Conservation (phyloP, 2,888 invertebrate species). For the Macrophya alboannulata region DNA sequence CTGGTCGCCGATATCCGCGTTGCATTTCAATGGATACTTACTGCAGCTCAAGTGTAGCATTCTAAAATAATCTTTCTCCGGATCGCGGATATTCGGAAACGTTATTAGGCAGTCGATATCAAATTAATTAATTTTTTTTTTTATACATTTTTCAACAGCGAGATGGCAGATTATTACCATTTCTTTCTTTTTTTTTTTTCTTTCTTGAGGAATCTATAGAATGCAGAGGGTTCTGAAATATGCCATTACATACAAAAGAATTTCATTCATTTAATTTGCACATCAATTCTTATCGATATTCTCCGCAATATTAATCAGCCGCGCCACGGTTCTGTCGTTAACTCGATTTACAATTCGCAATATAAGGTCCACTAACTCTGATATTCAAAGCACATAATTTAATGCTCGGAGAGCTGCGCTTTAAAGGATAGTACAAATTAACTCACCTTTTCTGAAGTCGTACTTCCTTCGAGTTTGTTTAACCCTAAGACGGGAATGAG, state of each 20-base stretch:
- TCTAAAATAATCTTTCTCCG: not conserved
- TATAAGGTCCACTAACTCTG: not conserved
- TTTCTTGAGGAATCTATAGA: not conserved
- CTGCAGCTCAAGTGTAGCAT: not conserved
- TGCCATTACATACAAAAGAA: constrained; percentile 12
- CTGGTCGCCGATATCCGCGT: not conserved
- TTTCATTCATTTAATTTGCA: constrained; percentile 14
- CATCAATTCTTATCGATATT: constrained; percentile 11
- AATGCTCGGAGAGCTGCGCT: not conserved
- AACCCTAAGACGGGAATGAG: not conserved
- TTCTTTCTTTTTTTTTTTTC: not conserved
- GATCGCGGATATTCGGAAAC: not conserved
- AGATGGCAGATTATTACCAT: not conserved
- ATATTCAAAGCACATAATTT: not conserved
- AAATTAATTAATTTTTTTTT: not conserved
- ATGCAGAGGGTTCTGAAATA: not conserved
- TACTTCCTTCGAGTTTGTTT: not conserved
- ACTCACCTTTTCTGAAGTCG: not conserved
- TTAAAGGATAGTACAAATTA: not conserved
- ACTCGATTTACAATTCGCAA: not conserved
- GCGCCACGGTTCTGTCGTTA: not conserved
- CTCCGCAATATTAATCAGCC: constrained; percentile 11
- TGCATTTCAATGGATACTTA: not conserved
- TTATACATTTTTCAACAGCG: not conserved
- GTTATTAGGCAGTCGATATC: not conserved